Percentiles rank a stretch among this genome's conserved stretches.
Evolutionary conservation across 2,797 vertebrate species (phyloP).

Genomic region (Pogoniulus pusillus): DNA sequence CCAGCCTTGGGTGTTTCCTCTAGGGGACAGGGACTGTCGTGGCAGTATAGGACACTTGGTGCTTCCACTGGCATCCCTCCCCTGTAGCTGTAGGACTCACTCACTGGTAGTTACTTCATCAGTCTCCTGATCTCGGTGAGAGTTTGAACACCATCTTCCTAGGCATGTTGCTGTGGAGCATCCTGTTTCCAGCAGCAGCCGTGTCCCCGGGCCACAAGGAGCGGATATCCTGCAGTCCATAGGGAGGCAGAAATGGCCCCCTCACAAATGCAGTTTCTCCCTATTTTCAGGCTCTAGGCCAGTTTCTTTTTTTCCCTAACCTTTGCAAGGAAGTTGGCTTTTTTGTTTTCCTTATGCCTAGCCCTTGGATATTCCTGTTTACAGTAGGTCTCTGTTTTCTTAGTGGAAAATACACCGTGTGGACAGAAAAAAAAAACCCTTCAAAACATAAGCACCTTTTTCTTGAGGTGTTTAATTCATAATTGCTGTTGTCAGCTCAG

Average conservation of each 20-base stretch:
- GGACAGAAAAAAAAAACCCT: background rate
- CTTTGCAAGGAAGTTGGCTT: background rate
- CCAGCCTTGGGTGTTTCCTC: background rate
- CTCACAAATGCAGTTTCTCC: too few relatives aligned
- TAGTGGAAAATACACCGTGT: background rate
- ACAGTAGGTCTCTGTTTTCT: accelerated
- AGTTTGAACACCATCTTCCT: too few relatives aligned
- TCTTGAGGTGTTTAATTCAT: background rate
- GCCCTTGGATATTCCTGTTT: background rate
- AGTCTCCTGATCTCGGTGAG: too few relatives aligned
- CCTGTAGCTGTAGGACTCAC: too few relatives aligned
- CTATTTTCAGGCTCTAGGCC: background rate
- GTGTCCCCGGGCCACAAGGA: background rate
- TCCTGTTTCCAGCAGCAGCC: background rate
- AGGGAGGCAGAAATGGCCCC: background rate
- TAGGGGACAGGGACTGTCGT: accelerated
- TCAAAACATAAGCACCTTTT: background rate
- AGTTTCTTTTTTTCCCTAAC: background rate
- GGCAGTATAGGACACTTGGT: too few relatives aligned
- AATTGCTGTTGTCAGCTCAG: background rate
- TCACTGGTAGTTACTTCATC: background rate
- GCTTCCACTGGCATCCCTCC: background rate
- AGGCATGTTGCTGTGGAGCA: background rate
- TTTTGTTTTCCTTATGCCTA: background rate
- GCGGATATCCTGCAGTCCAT: accelerated